Base-by-base conservation (phyloP, 2,888 invertebrate genomes). In the Crepidodera aurea region DNA sequence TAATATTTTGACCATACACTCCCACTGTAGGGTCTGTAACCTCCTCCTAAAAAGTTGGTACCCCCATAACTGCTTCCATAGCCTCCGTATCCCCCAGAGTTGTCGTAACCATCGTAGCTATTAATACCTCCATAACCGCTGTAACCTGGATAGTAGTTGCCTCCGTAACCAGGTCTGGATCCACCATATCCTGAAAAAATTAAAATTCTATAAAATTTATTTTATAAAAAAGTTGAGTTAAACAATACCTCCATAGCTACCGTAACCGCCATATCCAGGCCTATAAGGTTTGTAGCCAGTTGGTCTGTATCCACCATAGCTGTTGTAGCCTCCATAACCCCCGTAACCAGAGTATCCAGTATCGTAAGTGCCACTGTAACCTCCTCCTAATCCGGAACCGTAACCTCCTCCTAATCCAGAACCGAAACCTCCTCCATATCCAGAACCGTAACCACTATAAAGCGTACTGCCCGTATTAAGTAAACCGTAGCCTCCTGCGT, bases 1-100 rank as follows among this genome's bases (percentile, higher is more conserved):
- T 58, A 19, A 44, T 61, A 65, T 61, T 64, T 67, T 39, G 61
- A 59, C 29, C 64, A 66, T 18, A 13, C 6, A 16, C 15, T 48
- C n/a, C 69, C 66, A 15, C 70, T 68, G 16, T 68, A 69, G 16
- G 60, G 66, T 56, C 62, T 51, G 55, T 69, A 69, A 22, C 64
- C 69, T 19, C 56, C 62, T 59, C 70, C 71, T 40, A 72, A 57
- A 46, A 44, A 66, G 34, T 71, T 71, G 5, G 67, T 67, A 27
- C 66, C 60, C 13, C 63, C 60, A 12, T 53, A 40, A 13, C 42
- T 18, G 10, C 44, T 16, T 37, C 29, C 39, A 18, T 55, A 55
- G n/a, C 55, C 55, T 22, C 56, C 34, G 13, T 25, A 29, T 18
- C 37, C 27, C n/a, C n/a, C n/a, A n/a, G n/a, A n/a, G 3, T 37